phyloP scores from a whole-genome alignment of 2,797 vertebrate species.

The Myripristis murdjan region DNA sequence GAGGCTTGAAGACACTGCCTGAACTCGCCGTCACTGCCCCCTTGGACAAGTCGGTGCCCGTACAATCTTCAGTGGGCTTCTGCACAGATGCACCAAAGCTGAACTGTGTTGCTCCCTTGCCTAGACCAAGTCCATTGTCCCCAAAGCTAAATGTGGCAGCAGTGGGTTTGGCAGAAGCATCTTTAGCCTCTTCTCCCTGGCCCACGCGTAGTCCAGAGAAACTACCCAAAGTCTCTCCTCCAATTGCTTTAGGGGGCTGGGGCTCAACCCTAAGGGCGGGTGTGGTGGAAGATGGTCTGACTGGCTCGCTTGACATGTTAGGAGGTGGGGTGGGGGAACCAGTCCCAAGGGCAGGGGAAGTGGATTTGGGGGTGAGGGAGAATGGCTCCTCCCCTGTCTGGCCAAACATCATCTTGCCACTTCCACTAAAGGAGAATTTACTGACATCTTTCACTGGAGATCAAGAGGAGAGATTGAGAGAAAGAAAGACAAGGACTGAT shows the following conservation, averaged over 20 bases:
- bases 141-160: constrained; percentile 71
- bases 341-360: constrained; percentile 57
- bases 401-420: constrained; percentile 82
- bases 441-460: constrained; percentile 81
- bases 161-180: constrained; percentile 57
- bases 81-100: constrained; percentile 68
- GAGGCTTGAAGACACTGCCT: constrained; percentile 82
- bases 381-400: constrained; percentile 79
- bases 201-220: constrained; percentile 94
- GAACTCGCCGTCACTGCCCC: constrained; percentile 40
- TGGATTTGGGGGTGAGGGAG: constrained; percentile 76
- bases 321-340: constrained; percentile 57
- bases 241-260: constrained; percentile 75
- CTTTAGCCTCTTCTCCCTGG: constrained; percentile 89
- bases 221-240: constrained; percentile 94
- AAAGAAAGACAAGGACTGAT: not conserved
- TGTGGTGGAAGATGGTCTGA: constrained; percentile 55
- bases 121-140: constrained; percentile 60
- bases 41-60: constrained; percentile 58
- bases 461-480: constrained; percentile 16
- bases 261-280: constrained; percentile 76
- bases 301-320: constrained; percentile 71
- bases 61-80: constrained; percentile 77
- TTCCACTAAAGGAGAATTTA: constrained; percentile 80
- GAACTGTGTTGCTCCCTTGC: constrained; percentile 78